phyloP scores from a whole-genome alignment of 2,113 vertebrate genomes.

The Pseudopodoces humilis region DNA sequence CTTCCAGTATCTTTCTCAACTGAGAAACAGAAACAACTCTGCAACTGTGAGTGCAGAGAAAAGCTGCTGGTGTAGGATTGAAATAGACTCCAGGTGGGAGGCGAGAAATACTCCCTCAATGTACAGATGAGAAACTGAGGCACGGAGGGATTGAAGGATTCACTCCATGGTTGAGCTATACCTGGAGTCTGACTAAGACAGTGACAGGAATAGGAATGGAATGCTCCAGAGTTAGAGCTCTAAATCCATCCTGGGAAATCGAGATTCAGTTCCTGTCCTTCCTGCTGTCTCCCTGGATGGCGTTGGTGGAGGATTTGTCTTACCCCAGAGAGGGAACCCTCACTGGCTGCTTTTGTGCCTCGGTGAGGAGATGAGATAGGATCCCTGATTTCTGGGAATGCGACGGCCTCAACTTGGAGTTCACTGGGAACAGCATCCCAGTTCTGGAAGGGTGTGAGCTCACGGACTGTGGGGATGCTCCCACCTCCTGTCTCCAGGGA shows the following conservation, averaged over 20 bases:
- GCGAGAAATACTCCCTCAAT: conserved; percentile 27
- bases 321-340: neutral
- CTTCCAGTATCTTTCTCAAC: neutral
- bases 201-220: neutral
- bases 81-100: conserved; percentile 46
- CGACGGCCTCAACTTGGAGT: neutral
- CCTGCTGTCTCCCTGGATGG: neutral
- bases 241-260: neutral
- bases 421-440: accelerated
- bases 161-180: neutral
- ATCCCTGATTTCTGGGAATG: neutral
- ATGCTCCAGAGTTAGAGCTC: neutral
- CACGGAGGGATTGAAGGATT: neutral
- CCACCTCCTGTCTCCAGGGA: neutral
- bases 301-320: neutral
- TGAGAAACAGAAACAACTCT: neutral
- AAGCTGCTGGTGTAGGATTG: conserved; percentile 15
- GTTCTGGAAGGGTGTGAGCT: neutral
- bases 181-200: neutral
- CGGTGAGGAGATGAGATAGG: neutral
- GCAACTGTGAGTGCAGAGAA: neutral
- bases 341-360: neutral
- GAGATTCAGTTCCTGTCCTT: neutral
- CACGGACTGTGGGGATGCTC: accelerated
- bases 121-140: conserved; percentile 55